A percentile compares a stretch with the other conserved stretches of the same genome.
Conservation (phyloP, 2,888 invertebrate genomes). For the Cistogaster globosa region DNA sequence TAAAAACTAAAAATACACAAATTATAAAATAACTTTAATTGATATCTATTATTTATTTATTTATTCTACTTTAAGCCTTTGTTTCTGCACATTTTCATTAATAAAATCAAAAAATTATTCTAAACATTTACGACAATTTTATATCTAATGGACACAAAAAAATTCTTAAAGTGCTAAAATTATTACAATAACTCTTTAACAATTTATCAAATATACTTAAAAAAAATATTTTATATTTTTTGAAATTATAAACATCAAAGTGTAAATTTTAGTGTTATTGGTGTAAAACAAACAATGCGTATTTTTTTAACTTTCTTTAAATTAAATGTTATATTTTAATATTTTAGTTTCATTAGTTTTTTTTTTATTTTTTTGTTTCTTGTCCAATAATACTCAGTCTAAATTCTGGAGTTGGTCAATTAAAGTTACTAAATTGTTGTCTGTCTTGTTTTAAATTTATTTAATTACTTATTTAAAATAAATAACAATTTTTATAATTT, state of each 20-base stretch:
- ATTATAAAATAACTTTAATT: conserved; percentile 6
- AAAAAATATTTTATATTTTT: conserved; percentile 29
- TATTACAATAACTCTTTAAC: conserved; percentile 26
- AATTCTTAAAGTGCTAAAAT: conserved; percentile 46
- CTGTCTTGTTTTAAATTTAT: conserved; percentile 15
- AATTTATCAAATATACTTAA: conserved; percentile 43
- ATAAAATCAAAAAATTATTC: neutral
- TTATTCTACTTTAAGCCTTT: conserved; percentile 3
- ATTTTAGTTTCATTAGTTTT: conserved; percentile 14
- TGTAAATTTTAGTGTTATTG: conserved; percentile 11
- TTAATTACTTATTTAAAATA: conserved; percentile 33
- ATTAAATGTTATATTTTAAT: conserved; percentile 20
- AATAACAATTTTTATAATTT: conserved; percentile 38
- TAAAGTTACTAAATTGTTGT: conserved; percentile 28
- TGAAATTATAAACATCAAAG: conserved; percentile 36
- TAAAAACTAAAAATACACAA: conserved; percentile 43
- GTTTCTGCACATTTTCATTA: neutral
- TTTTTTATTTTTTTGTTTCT: conserved; percentile 15
- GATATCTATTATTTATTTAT: neutral
- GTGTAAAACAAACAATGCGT: conserved; percentile 32
- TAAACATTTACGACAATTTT: conserved; percentile 32
- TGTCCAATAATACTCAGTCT: conserved; percentile 68
- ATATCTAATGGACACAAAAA: conserved; percentile 39
- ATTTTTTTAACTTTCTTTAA: neutral
- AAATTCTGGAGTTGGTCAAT: conserved; percentile 70